These are phyloP conservation scores for Drosophila ercepeae DNA, from an alignment of 1,140 invertebrate genomes.

Conservation along the genomic window DNA sequence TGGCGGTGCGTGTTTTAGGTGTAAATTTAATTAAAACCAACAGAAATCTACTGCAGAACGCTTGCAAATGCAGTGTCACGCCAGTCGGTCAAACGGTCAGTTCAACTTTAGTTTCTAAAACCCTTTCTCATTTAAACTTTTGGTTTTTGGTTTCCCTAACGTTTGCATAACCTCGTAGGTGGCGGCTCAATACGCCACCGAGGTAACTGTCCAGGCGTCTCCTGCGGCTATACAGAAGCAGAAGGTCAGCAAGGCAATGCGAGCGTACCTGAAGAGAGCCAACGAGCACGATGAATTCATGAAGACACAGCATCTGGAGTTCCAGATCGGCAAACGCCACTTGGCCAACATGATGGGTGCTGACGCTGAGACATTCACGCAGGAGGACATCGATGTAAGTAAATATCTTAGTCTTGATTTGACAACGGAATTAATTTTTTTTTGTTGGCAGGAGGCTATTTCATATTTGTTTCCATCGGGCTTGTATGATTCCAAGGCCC, in stretches of 20 bases:
- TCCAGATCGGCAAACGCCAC: slow-evolving; percentile 95
- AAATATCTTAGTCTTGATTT: neutral
- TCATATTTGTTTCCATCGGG: slow-evolving; percentile 96
- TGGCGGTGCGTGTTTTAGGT: slow-evolving; percentile 77
- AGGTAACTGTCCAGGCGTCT: slow-evolving; percentile 74
- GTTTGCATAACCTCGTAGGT: slow-evolving; percentile 73
- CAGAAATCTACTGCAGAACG: slow-evolving; percentile 67
- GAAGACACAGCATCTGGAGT: slow-evolving; percentile 91
- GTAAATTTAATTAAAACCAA: slow-evolving; percentile 78
- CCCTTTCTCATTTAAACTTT: neutral
- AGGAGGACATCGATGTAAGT: slow-evolving; percentile 93
- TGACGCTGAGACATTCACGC: slow-evolving; percentile 93
- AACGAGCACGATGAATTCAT: slow-evolving; percentile 93
- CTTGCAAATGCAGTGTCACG: slow-evolving; percentile 22
- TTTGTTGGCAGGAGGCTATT: slow-evolving; percentile 90
- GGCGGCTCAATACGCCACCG: slow-evolving; percentile 52
- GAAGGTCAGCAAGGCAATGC: slow-evolving; percentile 93
- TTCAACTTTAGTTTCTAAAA: neutral
- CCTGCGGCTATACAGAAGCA: slow-evolving; percentile 84
- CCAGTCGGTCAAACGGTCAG: slow-evolving; percentile 34
- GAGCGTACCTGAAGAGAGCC: slow-evolving; percentile 92
- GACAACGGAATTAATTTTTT: neutral
- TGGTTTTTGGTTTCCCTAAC: neutral
- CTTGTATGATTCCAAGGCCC: slow-evolving; percentile 91
- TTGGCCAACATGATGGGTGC: slow-evolving; percentile 99